phyloP scores from a whole-genome alignment of 1,140 invertebrate species.

The Sitodiplosis mosellana region DNA sequence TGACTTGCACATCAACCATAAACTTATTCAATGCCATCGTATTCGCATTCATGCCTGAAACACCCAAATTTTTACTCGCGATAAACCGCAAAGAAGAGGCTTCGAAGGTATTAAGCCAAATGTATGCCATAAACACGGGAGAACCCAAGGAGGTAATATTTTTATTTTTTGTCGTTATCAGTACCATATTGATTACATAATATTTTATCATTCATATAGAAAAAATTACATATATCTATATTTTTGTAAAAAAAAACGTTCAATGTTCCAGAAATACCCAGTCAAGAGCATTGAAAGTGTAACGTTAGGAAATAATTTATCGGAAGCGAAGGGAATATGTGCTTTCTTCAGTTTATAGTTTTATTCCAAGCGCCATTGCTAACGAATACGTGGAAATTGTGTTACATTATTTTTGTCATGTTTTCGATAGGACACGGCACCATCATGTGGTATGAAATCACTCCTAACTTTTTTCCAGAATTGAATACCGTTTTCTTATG shows the following conservation, averaged over 20 bases:
- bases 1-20: conserved; percentile 34
- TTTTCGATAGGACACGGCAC: conserved; percentile 23
- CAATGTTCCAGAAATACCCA: conserved; percentile 14
- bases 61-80: conserved; percentile 53
- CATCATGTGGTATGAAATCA: conserved; percentile 24
- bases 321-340: conserved; percentile 11
- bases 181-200: no score
- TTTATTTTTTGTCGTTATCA: no score
- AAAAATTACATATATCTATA: no score
- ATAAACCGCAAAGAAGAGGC: conserved; percentile 39
- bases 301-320: conserved; percentile 11
- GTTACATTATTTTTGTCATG: conserved; percentile 32
- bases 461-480: no score
- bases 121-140: conserved; percentile 40
- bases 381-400: conserved; percentile 34
- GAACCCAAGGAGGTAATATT: conserved; percentile 9
- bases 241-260: no score
- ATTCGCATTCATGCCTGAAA: conserved; percentile 43
- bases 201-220: no score
- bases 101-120: conserved; percentile 32
- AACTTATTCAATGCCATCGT: conserved; percentile 31
- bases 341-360: conserved; percentile 18
- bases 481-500: no score
- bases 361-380: conserved; percentile 30
- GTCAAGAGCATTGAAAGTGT: conserved; percentile 11